phyloP scores from a whole-genome alignment of 2,888 invertebrate species.

The Drosophila pegasa region DNA sequence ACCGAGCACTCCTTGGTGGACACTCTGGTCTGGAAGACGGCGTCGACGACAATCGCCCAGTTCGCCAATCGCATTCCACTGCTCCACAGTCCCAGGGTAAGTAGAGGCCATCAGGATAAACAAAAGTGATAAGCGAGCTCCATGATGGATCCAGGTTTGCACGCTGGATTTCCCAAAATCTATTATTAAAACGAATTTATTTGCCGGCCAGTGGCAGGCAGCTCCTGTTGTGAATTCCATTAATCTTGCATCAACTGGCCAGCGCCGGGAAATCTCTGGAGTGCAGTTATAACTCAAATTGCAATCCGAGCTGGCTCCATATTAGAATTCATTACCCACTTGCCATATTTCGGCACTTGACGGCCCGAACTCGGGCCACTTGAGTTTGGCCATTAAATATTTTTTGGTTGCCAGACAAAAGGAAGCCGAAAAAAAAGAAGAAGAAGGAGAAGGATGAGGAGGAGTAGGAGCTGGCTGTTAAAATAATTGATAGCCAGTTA shows the following conservation, averaged over 20 bases:
- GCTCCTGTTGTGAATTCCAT: conserved; percentile 11
- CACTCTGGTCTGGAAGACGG: conserved; percentile 87
- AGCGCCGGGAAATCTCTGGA: conserved; percentile 9
- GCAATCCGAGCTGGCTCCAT: conserved; percentile 48
- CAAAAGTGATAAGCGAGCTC: not conserved
- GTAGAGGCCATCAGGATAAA: conserved; percentile 45
- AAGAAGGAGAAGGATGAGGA: not conserved
- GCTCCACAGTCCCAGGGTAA: conserved; percentile 85
- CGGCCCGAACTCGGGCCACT: conserved; percentile 39
- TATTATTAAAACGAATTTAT: not conserved
- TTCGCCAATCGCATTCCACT: conserved; percentile 85
- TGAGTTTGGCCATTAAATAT: conserved; percentile 52
- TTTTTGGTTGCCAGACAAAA: conserved; percentile 45
- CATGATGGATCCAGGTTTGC: not conserved
- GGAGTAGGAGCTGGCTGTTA: conserved; percentile 62
- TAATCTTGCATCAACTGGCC: conserved; percentile 16
- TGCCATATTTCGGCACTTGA: conserved; percentile 59
- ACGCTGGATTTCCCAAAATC: not conserved
- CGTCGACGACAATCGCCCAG: conserved; percentile 85
- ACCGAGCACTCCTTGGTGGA: conserved; percentile 88
- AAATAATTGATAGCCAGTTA: conserved; percentile 79
- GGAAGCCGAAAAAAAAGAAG: conserved; percentile 8
- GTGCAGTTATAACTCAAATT: conserved; percentile 34
- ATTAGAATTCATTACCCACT: conserved; percentile 71
- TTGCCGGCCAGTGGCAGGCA: conserved; percentile 4